Base-by-base conservation (phyloP, 2,113 vertebrate genomes). In the Ochotona curzoniae region DNA sequence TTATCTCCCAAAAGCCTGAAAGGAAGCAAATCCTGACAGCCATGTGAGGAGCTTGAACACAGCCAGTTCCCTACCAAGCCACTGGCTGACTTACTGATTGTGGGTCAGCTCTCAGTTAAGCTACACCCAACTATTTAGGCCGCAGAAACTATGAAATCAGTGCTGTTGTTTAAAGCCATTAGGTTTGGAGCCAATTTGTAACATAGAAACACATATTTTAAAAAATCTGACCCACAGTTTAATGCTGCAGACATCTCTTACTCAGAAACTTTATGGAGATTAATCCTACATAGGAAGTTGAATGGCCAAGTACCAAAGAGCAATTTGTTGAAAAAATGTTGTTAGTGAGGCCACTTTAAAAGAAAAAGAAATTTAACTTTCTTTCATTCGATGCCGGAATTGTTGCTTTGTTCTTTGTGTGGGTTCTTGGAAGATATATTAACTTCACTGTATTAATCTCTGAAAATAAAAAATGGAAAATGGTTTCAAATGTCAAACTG, bases 401-500 rank as follows among this genome's bases (percentile, higher is more conserved):
- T 90, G 8, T 71, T 80, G 12, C 14, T 93, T 57, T 83, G 47
- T 74, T 74, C n/a, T 47, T 82, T 87, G 69, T 87, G 25, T 54
- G 44, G 9, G 3, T 82, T 92, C 23, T 83, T 90, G 5, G 18
- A 74, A 90, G 17, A 71, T 47, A 54, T 28, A 75, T 75, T 74
- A 87, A 57, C 89, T 21, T 76, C 67, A n/a, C 30, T 26, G 11
- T 71, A 2, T 76, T 92, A 80, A 82, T 89, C 25, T 88, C 69
- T 93, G 47, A 94, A 95, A 95, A 73, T 74, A 74, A 87, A 89
- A 44, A 57, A 18, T 13, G 84, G 54, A 95, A 92, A 83, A 38
- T 74, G 20, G 18, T 80, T 74, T 88, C 73, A 67, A 12, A 57
- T 18, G 61, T 88, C 14, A 89, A 83, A 70, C 11, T 63, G n/a